Base-by-base conservation (phyloP, 2,797 vertebrate species). In the Phyllotis vaccarum region DNA sequence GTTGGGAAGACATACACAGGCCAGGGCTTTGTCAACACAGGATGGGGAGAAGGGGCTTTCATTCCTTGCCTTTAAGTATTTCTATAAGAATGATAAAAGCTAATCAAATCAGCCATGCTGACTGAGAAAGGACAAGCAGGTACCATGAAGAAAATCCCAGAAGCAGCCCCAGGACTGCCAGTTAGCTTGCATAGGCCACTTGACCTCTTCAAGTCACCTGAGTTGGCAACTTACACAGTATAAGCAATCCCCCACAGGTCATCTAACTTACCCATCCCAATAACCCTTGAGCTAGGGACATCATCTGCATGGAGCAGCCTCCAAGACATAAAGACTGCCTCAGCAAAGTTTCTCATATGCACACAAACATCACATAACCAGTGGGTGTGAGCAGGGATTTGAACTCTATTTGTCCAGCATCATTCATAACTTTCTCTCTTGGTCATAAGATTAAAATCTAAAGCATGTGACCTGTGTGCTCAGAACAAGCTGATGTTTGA, bases 1-100 rank as follows among this genome's bases (percentile, higher is more conserved):
- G 6, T 31, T 68, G n/a, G 21, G 9, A 56, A 52, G 46, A 52
- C 0, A 24, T 7, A 5, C 43, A 43, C 24, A 49, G 68, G 34
- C 60, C 70, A 62, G 52, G 7, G 0, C 27, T 5, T 1, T 68
- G 86, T 46, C n/a, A 5, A 31, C 29, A 11, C 0, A 8, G 16
- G 81, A 31, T 12, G 46, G 14, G 22, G 49, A 58, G 31, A 81
- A 87, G 74, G 72, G 13, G 34, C 62, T 89, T 78, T 56, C 72
- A 6, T 31, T 27, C 40, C 43, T 56, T 74, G 24, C 68, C 64
- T 68, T 52, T 46, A n/a, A 68, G 83, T 22, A 37, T 34, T 75
- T 93, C 13, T 82, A 27, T 34, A 74, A 80, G 58, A 31, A 62
- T 11, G n/a, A 6, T 22, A 62, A 31, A 75, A 24, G 22, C n/a